Conservation (phyloP, 2,888 invertebrate genomes). For the Ectemnius lituratus region DNA sequence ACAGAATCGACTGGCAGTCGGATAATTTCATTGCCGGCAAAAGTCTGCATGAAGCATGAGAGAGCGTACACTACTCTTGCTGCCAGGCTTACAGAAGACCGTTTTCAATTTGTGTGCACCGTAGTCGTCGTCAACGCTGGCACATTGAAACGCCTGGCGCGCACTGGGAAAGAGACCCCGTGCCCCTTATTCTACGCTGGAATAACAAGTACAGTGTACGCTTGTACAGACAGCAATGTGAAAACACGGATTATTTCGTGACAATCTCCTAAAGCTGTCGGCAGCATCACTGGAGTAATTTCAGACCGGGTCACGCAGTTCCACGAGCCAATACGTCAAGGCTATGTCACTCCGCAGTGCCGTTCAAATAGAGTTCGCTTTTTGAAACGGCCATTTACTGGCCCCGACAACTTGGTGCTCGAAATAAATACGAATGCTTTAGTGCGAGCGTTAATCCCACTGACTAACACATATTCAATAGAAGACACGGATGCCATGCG, state of each 20-base stretch:
- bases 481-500: background rate
- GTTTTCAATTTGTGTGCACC: conserved; percentile 33
- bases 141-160: background rate
- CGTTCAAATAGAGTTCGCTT: too few relatives aligned
- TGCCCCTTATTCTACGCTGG: conserved; percentile 52
- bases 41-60: background rate
- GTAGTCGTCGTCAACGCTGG: conserved; percentile 39
- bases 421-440: too few relatives aligned
- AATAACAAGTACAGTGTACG: conserved; percentile 50
- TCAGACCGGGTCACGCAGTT: conserved; percentile 23
- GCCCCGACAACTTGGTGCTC: too few relatives aligned
- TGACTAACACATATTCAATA: too few relatives aligned
- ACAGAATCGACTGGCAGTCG: background rate
- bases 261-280: conserved; percentile 58
- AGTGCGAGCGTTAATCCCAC: too few relatives aligned
- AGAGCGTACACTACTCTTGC: too few relatives aligned
- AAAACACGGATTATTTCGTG: conserved; percentile 58
- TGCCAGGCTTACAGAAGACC: conserved; percentile 3
- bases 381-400: too few relatives aligned
- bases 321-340: conserved; percentile 36
- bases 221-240: conserved; percentile 27
- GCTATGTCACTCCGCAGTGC: too few relatives aligned
- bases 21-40: conserved; percentile 35
- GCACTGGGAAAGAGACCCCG: background rate
- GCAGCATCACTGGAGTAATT: conserved; percentile 52